phyloP scores from a whole-genome alignment of 2,888 invertebrate genomes.

The Phrixothrix hirtus region DNA sequence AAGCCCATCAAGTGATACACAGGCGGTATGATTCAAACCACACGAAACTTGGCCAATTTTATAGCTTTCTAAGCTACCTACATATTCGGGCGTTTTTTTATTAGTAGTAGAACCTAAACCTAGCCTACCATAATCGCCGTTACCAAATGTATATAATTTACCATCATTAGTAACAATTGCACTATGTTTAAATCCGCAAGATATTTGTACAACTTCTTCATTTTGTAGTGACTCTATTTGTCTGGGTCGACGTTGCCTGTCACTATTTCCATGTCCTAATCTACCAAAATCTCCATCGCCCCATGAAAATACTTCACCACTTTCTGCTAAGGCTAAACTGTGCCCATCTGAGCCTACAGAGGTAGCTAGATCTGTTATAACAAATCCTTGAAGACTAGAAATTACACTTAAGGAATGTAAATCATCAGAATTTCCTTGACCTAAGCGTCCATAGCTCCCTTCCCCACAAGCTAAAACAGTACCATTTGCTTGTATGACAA shows the following conservation, averaged over 20 bases:
- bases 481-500: slow-evolving; percentile 65
- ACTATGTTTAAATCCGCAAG: slow-evolving; percentile 68
- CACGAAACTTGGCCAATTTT: slow-evolving; percentile 63
- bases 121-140: slow-evolving; percentile 66
- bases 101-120: slow-evolving; percentile 64
- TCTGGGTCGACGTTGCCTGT: slow-evolving; percentile 64
- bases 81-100: slow-evolving; percentile 65
- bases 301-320: slow-evolving; percentile 70
- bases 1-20: slow-evolving; percentile 62
- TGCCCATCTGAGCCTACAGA: slow-evolving; percentile 69
- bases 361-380: slow-evolving; percentile 64
- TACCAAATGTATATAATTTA: slow-evolving; percentile 67
- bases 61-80: slow-evolving; percentile 58
- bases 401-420: slow-evolving; percentile 62
- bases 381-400: slow-evolving; percentile 66
- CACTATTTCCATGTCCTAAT: slow-evolving; percentile 68
- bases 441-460: slow-evolving; percentile 66
- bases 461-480: slow-evolving; percentile 67
- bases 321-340: slow-evolving; percentile 66
- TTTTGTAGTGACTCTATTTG: slow-evolving; percentile 66
- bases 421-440: slow-evolving; percentile 68
- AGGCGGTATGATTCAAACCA: slow-evolving; percentile 67
- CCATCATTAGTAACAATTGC: slow-evolving; percentile 67
- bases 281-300: slow-evolving; percentile 70
- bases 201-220: slow-evolving; percentile 63